A percentile compares a stretch with the other conserved stretches of the same genome.
These are phyloP conservation scores for Oreocharis arfaki DNA, from an alignment of 2,113 vertebrate genomes.

Conservation along the genomic window DNA sequence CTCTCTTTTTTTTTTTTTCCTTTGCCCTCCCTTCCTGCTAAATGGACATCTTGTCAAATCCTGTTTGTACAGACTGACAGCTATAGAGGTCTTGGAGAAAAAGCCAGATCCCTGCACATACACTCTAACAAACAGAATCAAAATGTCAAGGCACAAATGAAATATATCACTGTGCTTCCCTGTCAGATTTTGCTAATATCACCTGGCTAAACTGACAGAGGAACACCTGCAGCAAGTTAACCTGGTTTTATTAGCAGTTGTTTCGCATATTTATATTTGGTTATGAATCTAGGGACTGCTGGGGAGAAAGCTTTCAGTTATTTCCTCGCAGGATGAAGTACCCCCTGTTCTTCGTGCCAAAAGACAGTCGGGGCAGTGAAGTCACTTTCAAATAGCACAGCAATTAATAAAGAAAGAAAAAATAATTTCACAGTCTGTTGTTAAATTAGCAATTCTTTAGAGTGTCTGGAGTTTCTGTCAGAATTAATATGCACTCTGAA, in stretches of 20 bases:
- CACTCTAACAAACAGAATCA: constrained; percentile 23
- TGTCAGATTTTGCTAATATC: constrained; percentile 16
- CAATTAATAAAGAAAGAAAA: constrained; percentile 55
- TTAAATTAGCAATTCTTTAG: constrained; percentile 58
- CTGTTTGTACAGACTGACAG: constrained; percentile 17
- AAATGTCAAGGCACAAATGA: constrained; percentile 35
- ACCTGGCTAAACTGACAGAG: constrained; percentile 15
- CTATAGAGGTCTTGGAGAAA: constrained; percentile 23
- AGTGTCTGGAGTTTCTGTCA: constrained; percentile 11
- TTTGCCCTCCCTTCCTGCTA: background rate
- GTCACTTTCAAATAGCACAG: constrained; percentile 1
- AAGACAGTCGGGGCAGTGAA: background rate
- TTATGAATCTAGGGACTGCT: background rate
- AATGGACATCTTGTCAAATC: constrained; percentile 29
- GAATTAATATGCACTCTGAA: constrained; percentile 31
- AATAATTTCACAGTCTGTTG: constrained; percentile 48
- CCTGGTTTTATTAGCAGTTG: constrained; percentile 26
- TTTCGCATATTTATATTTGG: constrained; percentile 21
- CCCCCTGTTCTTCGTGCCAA: background rate
- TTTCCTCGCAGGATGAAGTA: background rate
- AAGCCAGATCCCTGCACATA: background rate
- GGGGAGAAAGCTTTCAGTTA: constrained; percentile 8
- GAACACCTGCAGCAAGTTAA: constrained; percentile 5
- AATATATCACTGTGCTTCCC: background rate
- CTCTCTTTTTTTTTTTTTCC: background rate